Percentiles rank a stretch among this genome's conserved stretches.
Conservation (phyloP, 2,888 invertebrate species). For the Phyllotreta striolata region DNA sequence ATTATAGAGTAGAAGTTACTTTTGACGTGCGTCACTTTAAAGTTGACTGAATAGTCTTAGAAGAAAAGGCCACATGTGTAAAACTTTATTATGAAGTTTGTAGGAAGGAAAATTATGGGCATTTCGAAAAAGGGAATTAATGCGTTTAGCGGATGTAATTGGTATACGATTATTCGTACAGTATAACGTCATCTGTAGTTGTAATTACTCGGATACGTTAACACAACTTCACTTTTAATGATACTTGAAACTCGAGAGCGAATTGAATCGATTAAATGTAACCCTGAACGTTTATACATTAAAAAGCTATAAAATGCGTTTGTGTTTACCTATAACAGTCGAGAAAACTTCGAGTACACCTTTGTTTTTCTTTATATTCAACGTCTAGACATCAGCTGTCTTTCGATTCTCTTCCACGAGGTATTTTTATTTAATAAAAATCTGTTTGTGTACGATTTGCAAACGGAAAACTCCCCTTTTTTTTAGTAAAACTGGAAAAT, state of each 20-base stretch:
- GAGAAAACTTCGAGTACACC: background rate
- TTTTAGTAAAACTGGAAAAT: background rate
- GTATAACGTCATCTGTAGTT: background rate
- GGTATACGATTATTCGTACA: no score
- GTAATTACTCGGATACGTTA: conserved; percentile 2
- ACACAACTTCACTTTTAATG: background rate
- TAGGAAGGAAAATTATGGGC: no score
- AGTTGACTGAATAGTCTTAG: no score
- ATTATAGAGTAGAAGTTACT: no score
- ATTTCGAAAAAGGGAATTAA: no score
- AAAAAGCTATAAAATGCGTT: background rate
- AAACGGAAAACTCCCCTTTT: background rate
- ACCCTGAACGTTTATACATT: conserved; percentile 6
- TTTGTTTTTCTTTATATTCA: conserved; percentile 1
- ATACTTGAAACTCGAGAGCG: conserved; percentile 1
- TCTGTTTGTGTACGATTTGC: background rate
- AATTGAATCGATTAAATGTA: conserved; percentile 9
- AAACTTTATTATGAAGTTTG: no score
- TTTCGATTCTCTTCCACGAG: background rate
- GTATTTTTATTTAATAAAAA: background rate
- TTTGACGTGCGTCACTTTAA: no score
- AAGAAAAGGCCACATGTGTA: no score
- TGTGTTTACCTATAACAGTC: no score
- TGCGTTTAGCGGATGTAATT: no score
- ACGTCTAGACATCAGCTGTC: conserved; percentile 6